Evolutionary conservation across 2,888 invertebrate genomes (phyloP), one percentile per base, ranked within the genome.

Genomic region (Zelleria hepariella): DNA sequence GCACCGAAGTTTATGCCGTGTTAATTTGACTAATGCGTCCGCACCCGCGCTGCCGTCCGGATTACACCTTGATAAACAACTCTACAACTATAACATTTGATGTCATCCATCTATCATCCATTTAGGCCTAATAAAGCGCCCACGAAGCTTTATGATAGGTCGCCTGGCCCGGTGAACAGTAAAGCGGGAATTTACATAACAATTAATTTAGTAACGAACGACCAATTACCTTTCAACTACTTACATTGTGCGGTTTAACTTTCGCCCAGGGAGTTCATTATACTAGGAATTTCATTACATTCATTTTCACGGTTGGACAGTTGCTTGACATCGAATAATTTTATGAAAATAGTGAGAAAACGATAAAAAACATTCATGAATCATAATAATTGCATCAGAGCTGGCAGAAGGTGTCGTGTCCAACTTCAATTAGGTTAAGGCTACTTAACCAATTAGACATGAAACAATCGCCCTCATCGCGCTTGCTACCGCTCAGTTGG

Each of bases 11-110:
- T 87, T 88, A 87, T 82, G 75, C 81, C 81, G 86, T 88, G 88
- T 88, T 88, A 88, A 88, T 88, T 88, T 88, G 88, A 88, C 86
- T 87, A 88, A 88, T 88, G 88, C 84, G 78, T 73, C 56, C 27
- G 51, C 55, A 56, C 51, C 48, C 73, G 73, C 76, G 79, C 48
- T 73, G 73, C 76, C 78, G 80, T 76, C 62, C 63, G 72, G 71
- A 72, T 51, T 51, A 51, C 69, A 64, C 78, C 70, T 74, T 77
- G 78, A 77, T 84, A 82, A 78, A 79, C 78, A 75, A 51, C 51
- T 51, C 21, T 21, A 51, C 20, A 49, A 51, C 51, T 51, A 23
- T 51, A 51, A 51, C 18, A 51, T n/a, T 21, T 51, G 51, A 51
- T 51, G 51, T 51, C 51, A 51, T 51, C 51, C 51, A 51, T 51